These are phyloP conservation scores for Allygus modestus DNA, from an alignment of 2,888 invertebrate genomes.

Conservation along the genomic window DNA sequence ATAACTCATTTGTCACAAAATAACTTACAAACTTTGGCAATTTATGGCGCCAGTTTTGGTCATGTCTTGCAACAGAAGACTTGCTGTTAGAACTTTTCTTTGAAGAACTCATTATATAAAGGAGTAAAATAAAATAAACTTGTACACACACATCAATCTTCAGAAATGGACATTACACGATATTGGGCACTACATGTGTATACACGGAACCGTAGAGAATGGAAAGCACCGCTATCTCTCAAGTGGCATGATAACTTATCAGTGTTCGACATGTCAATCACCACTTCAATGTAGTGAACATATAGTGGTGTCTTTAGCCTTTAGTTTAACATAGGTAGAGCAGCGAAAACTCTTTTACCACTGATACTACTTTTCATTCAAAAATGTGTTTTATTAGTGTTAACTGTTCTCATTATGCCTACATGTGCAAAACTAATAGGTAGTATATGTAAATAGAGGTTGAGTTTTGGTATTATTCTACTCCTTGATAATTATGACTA, in stretches of 20 bases:
- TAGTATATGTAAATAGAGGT: too few relatives aligned
- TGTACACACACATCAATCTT: too few relatives aligned
- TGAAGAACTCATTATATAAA: neutral
- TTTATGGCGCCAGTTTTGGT: neutral
- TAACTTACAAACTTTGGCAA: constrained; percentile 8
- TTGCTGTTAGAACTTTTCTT: constrained; percentile 13
- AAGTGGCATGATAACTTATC: neutral
- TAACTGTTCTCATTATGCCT: too few relatives aligned
- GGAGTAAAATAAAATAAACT: neutral
- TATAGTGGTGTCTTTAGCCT: neutral
- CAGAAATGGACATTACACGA: too few relatives aligned
- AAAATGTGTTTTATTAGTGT: too few relatives aligned
- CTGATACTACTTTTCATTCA: too few relatives aligned
- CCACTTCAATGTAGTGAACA: neutral
- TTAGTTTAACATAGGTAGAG: neutral
- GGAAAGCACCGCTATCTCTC: neutral
- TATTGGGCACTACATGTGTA: too few relatives aligned
- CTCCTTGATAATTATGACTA: too few relatives aligned
- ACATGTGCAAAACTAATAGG: too few relatives aligned
- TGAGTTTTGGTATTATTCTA: too few relatives aligned
- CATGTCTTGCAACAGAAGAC: neutral
- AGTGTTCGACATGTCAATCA: neutral
- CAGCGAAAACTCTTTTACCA: neutral
- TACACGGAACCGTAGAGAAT: too few relatives aligned
- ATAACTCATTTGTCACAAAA: neutral